Conservation (phyloP, 2,797 vertebrate species). For the Lerista edwardsae region DNA sequence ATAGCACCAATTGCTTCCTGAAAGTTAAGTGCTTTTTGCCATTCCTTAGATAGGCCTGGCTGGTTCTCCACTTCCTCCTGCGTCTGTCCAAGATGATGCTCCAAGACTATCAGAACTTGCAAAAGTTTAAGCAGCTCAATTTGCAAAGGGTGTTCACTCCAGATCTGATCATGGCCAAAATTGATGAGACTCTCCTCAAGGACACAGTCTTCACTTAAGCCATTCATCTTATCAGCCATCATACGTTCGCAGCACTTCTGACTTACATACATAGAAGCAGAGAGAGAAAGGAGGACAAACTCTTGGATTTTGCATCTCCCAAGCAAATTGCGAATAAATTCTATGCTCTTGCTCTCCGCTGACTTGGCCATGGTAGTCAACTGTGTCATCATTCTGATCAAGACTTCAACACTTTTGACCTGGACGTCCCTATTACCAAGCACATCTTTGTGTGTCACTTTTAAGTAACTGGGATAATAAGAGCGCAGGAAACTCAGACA, state of each 20-base stretch:
- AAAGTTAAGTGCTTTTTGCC: conserved; percentile 89
- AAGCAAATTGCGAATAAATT: conserved; percentile 82
- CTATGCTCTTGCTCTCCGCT: conserved; percentile 63
- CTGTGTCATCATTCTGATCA: conserved; percentile 86
- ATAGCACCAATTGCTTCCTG: conserved; percentile 92
- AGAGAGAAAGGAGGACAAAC: conserved; percentile 89
- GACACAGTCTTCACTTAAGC: conserved; percentile 71
- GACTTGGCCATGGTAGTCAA: conserved; percentile 79
- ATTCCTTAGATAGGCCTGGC: conserved; percentile 88
- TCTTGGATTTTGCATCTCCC: conserved; percentile 89
- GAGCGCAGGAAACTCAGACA: conserved; percentile 92
- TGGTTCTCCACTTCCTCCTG: conserved; percentile 77
- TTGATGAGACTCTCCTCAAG: conserved; percentile 89
- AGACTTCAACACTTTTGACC: conserved; percentile 94
- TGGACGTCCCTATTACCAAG: conserved; percentile 94
- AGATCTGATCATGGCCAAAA: conserved; percentile 83
- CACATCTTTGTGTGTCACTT: conserved; percentile 83
- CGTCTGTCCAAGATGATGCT: conserved; percentile 82
- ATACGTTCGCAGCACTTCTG: conserved; percentile 78
- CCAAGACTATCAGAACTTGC: conserved; percentile 90
- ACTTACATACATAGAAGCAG: conserved; percentile 91
- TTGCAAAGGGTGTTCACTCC: conserved; percentile 92
- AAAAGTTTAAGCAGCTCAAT: conserved; percentile 93
- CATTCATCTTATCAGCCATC: conserved; percentile 41
- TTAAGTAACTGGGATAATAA: conserved; percentile 90